Base-by-base conservation (phyloP, 92 coral and sea anemone species). In the Scolanthus callimorphus region DNA sequence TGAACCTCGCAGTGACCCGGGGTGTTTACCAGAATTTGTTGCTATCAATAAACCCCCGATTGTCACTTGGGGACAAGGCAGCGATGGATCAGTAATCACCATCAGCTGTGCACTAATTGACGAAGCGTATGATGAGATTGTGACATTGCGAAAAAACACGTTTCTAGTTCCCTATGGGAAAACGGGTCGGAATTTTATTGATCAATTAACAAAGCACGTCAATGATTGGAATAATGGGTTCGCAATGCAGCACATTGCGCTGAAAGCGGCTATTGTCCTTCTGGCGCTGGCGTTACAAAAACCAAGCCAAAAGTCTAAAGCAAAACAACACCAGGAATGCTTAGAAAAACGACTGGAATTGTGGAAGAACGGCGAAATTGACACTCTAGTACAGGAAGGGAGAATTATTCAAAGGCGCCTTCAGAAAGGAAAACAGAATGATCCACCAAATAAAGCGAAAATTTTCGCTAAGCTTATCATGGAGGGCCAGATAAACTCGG, bases 131-230 rank as follows among this genome's bases (percentile, higher is more conserved):
- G 55, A 78, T 73, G 80, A 71, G 55, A 51, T 79, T 31, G 58
- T 70, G 25, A 29, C 41, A 28, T 79, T 79, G 80, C 52, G 65
- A 17, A 79, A 79, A 30, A 79, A 72, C 65, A 58, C 55, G 39
- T 78, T 70, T 49, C 67, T 78, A 8, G 80, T 79, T 47, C 76
- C 74, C 25, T 72, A 80, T 75, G 82, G 87, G 9, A 80, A 73
- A 80, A 61, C 51, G 2, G 86, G 86, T 27, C 49, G 64, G 30
- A 76, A 80, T 21, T 73, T 73, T 34, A 80, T 73, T 34, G 41
- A 34, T 34, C 41, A 34, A 6, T 15, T 34, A 6, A 34, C 41
- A 15, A 34, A 15, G 15, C 71, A 70, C 44, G 55, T 81, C 1
- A 55, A 51, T 31, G 71, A 77, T 12, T 84, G 85, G 74, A 84